Conservation (phyloP, 1,140 invertebrate species). For the Cydia splendana region DNA sequence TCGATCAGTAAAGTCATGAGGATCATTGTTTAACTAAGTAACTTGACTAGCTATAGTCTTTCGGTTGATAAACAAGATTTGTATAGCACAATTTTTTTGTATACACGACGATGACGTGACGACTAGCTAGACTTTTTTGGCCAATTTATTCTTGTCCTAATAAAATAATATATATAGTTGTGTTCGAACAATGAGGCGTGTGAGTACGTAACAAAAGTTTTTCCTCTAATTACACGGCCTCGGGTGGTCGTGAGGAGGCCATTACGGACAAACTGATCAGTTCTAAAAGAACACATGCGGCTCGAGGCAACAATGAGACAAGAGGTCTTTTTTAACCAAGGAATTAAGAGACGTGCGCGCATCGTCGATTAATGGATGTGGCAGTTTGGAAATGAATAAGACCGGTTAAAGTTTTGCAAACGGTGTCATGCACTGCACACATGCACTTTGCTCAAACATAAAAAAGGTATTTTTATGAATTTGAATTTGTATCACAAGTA, state of each 20-base stretch:
- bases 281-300: slow-evolving; percentile 7
- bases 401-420: background rate
- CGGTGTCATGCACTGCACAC: too few species aligned
- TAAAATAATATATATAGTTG: slow-evolving; percentile 11
- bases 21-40: too few species aligned
- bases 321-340: background rate
- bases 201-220: slow-evolving; percentile 34
- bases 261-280: slow-evolving; percentile 23
- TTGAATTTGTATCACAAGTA: too few species aligned
- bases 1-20: too few species aligned
- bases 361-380: background rate
- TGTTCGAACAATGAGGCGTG: slow-evolving; percentile 26
- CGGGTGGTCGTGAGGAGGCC: slow-evolving; percentile 36
- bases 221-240: slow-evolving; percentile 37
- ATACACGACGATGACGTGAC: background rate
- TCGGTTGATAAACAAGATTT: background rate
- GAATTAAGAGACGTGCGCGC: background rate
- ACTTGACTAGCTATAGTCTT: too few species aligned
- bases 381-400: background rate
- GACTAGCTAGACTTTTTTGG: background rate
- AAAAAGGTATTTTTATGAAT: too few species aligned
- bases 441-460: too few species aligned
- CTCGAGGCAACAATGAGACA: background rate
- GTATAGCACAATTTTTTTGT: background rate
- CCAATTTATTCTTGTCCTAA: background rate